Base-by-base conservation (phyloP, 1,140 invertebrate genomes). In the Monomorium pharaonis region DNA sequence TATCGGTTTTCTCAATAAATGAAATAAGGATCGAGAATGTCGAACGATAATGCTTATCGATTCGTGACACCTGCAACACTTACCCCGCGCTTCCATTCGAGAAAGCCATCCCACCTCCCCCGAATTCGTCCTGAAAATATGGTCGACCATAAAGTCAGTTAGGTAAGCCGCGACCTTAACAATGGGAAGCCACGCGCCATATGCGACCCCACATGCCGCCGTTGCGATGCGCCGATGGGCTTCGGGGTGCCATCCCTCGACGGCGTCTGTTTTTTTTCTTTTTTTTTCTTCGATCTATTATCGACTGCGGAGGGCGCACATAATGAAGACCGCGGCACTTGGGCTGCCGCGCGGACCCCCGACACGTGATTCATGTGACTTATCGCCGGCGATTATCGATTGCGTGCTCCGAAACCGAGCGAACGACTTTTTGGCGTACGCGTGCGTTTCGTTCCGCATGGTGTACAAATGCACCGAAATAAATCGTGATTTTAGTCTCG, bases 151-250 rank as follows among this genome's bases (percentile, higher is more conserved):
- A 91, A 93, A 93, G 92, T 93, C 91, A 92, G 91, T 93, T 92
- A 89, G 91, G 90, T 92, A 92, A 89, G 90, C 91, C 91, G 85
- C 91, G 89, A 85, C 90, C 89, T 86, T 92, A 89, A 93, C 92
- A 93, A 93, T 93, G 87, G 92, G 88, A 92, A 92, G 92, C 92
- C 92, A 93, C 92, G 92, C 91, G 92, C 92, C 92, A 93, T 93
- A 93, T 93, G 92, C 87, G 91, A 72, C 90, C 85, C 89, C 92
- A 93, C 92, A 93, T 93, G 92, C 91, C 80, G 86, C 88, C 88
- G 88, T 84, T 86, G 75, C 85, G 76, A 44, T 80, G 54, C 72
- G 75, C 58, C 75, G 30, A 56, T 87, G 89, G 81, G 30, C 75
- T 85, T 84, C 78, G 85, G 86, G 78, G 47, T 70, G 63, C 37